Evolutionary conservation across 2,888 invertebrate species (phyloP).

Genomic region (Diadegma fenestrale): DNA sequence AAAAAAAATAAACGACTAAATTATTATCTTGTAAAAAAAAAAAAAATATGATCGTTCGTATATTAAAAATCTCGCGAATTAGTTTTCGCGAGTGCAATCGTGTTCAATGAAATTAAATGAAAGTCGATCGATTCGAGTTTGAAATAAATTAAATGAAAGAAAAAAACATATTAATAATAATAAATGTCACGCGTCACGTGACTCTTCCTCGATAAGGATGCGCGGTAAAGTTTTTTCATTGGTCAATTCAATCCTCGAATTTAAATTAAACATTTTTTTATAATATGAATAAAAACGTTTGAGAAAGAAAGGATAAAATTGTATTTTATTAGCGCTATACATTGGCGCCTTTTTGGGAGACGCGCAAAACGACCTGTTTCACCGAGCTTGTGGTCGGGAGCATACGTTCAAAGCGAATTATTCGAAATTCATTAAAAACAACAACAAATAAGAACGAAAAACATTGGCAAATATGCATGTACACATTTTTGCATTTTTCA

Average conservation of each 20-base stretch:
- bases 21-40: slow-evolving; percentile 48
- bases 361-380: slow-evolving; percentile 57
- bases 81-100: slow-evolving; percentile 54
- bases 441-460: slow-evolving; percentile 7
- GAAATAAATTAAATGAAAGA: slow-evolving; percentile 44
- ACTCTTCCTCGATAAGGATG: slow-evolving; percentile 35
- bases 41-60: slow-evolving; percentile 32
- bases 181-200: slow-evolving; percentile 30
- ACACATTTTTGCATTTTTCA: slow-evolving; percentile 45
- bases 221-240: slow-evolving; percentile 51
- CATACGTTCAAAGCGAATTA: slow-evolving; percentile 69
- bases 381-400: slow-evolving; percentile 71
- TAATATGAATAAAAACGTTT: slow-evolving; percentile 24
- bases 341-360: slow-evolving; percentile 46
- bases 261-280: slow-evolving; percentile 15
- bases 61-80: slow-evolving; percentile 45
- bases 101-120: slow-evolving; percentile 67
- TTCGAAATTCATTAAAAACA: slow-evolving; percentile 66
- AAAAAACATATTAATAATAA: slow-evolving; percentile 19
- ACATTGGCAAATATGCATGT: slow-evolving; percentile 57
- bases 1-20: slow-evolving; percentile 30
- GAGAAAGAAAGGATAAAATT: slow-evolving; percentile 36
- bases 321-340: slow-evolving; percentile 61
- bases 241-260: slow-evolving; percentile 56
- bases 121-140: slow-evolving; percentile 66